Conservation (phyloP, 2,888 invertebrate genomes). For the Dorcus hopei region DNA sequence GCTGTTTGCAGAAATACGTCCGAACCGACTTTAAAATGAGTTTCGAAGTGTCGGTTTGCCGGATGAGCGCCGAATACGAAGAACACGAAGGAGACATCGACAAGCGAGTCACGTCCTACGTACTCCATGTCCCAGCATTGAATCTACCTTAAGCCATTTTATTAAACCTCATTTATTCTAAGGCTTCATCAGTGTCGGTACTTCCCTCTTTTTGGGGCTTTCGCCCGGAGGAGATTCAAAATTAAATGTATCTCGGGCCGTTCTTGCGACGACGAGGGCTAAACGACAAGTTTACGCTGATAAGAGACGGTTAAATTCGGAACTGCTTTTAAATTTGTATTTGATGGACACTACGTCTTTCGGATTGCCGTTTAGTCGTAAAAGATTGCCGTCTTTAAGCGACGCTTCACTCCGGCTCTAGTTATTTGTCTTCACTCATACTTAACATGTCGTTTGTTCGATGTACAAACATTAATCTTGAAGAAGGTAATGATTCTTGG, state of each 20-base stretch:
- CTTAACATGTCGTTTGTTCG: too few relatives aligned
- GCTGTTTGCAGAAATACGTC: too few relatives aligned
- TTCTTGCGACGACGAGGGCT: slow-evolving; percentile 6
- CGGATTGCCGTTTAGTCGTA: too few relatives aligned
- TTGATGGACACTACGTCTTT: too few relatives aligned
- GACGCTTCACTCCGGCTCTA: too few relatives aligned
- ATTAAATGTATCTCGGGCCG: slow-evolving; percentile 4
- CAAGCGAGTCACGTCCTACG: slow-evolving; percentile 36
- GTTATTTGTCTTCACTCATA: too few relatives aligned
- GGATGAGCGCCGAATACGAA: not conserved
- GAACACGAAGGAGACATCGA: slow-evolving; percentile 28
- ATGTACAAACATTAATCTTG: too few relatives aligned
- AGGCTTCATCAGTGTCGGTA: slow-evolving; percentile 35
- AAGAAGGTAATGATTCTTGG: too few relatives aligned
- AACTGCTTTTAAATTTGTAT: too few relatives aligned
- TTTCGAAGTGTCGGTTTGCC: not conserved
- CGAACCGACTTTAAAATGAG: not conserved
- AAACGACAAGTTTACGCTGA: too few relatives aligned
- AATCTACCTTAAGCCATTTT: slow-evolving; percentile 39
- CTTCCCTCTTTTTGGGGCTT: slow-evolving; percentile 18
- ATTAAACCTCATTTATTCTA: slow-evolving; percentile 40
- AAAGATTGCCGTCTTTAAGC: too few relatives aligned
- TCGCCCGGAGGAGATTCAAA: slow-evolving; percentile 4
- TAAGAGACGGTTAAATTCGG: too few relatives aligned
- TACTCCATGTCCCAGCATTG: slow-evolving; percentile 37